These are phyloP conservation scores for Hemiprocne comata DNA, from an alignment of 2,113 vertebrate genomes.

Conservation along the genomic window DNA sequence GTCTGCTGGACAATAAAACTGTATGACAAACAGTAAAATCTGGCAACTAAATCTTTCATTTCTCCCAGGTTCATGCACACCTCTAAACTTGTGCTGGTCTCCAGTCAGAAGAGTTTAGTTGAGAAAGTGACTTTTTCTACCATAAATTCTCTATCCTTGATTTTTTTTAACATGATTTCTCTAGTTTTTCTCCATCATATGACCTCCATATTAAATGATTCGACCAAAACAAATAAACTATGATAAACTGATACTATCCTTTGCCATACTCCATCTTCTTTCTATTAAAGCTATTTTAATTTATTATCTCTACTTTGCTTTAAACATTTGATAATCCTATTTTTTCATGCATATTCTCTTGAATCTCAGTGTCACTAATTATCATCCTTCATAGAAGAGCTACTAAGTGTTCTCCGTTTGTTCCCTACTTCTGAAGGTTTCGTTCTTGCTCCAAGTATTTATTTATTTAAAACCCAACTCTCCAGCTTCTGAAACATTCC, in stretches of 20 bases:
- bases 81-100: not conserved
- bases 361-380: not conserved
- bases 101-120: not conserved
- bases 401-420: not conserved
- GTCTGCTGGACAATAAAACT: not conserved
- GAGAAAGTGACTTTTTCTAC: not conserved
- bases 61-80: not conserved
- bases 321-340: not conserved
- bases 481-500: not conserved
- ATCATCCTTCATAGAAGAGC: not conserved
- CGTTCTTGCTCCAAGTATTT: not conserved
- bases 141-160: not conserved
- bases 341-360: not conserved
- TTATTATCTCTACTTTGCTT: not conserved
- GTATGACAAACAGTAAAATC: not conserved
- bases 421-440: not conserved
- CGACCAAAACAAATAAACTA: not conserved
- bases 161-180: not conserved
- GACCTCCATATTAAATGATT: not conserved
- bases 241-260: not conserved
- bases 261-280: not conserved
- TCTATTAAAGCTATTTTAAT: not conserved
- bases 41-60: not conserved
- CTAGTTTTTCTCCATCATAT: not conserved
- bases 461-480: not conserved